Evolutionary conservation across 2,888 invertebrate species (phyloP).

Genomic region (Venustoraphidia nigricollis): DNA sequence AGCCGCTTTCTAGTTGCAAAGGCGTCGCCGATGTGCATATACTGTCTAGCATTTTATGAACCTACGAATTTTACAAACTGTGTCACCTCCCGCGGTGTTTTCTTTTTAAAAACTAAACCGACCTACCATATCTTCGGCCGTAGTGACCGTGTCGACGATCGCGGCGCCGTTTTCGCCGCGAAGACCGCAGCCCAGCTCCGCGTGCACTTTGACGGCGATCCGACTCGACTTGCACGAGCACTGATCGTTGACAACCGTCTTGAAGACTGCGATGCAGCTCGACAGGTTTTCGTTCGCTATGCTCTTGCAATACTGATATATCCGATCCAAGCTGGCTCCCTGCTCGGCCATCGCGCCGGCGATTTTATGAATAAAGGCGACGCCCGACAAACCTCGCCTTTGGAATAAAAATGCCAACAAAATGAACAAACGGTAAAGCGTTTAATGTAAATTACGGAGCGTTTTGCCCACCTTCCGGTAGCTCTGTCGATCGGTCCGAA

Average conservation of each 20-base stretch:
- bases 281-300: slow-evolving; percentile 28
- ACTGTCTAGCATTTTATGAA: not conserved
- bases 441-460: not conserved
- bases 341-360: slow-evolving; percentile 59
- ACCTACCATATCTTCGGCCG: slow-evolving; percentile 20
- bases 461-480: slow-evolving; percentile 5
- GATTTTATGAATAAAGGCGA: slow-evolving; percentile 41
- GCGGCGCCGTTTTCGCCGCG: slow-evolving; percentile 39
- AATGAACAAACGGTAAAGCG: not conserved
- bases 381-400: slow-evolving; percentile 34
- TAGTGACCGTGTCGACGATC: slow-evolving; percentile 29
- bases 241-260: not conserved
- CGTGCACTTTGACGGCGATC: slow-evolving; percentile 28
- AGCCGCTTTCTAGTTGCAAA: too few relatives aligned
- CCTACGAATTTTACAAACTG: not conserved
- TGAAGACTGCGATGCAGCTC: slow-evolving; percentile 10
- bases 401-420: not conserved
- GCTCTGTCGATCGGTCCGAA: slow-evolving; percentile 24
- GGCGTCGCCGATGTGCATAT: not conserved
- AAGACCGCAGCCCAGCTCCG: slow-evolving; percentile 42
- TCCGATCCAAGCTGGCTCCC: slow-evolving; percentile 38
- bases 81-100: not conserved
- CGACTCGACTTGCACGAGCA: slow-evolving; percentile 13
- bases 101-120: not conserved
- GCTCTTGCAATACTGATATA: slow-evolving; percentile 31